Percentiles rank a stretch among this genome's conserved stretches.
Evolutionary conservation across 2,113 vertebrate species (phyloP).

Genomic region (Pelecanus crispus): DNA sequence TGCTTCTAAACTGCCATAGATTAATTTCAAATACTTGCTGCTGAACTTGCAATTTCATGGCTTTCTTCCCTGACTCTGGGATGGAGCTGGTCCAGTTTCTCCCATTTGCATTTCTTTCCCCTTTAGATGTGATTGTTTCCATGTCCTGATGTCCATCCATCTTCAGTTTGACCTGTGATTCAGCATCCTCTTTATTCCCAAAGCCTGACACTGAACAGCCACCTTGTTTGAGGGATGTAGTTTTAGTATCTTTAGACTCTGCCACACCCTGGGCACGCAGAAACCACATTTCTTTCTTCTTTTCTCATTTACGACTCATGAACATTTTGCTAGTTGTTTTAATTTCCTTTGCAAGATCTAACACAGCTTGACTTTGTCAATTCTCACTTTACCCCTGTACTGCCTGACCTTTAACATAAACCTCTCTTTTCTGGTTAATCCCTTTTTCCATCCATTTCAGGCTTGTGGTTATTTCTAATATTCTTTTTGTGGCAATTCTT

Average conservation of each 20-base stretch:
- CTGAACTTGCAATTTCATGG: background rate
- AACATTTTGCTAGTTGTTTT: background rate
- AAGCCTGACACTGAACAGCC: background rate
- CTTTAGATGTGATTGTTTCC: background rate
- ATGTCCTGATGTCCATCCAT: background rate
- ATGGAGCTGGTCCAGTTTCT: background rate
- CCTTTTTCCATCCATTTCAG: background rate
- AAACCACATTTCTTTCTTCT: background rate
- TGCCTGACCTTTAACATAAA: background rate
- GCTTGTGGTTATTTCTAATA: background rate
- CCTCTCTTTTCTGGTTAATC: background rate
- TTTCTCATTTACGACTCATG: background rate
- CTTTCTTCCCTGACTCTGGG: background rate
- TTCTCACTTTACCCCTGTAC: background rate
- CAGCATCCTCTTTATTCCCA: background rate
- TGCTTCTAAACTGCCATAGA: background rate
- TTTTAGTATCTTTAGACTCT: background rate
- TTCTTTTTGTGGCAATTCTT: background rate
- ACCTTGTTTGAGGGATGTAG: accelerated
- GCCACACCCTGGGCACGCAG: background rate
- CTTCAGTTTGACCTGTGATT: background rate
- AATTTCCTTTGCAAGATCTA: background rate
- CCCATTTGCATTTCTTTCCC: background rate
- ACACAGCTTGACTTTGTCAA: background rate
- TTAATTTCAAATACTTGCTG: background rate